Conservation (phyloP, 2,113 vertebrate species). For the Ornithorhynchus anatinus region DNA sequence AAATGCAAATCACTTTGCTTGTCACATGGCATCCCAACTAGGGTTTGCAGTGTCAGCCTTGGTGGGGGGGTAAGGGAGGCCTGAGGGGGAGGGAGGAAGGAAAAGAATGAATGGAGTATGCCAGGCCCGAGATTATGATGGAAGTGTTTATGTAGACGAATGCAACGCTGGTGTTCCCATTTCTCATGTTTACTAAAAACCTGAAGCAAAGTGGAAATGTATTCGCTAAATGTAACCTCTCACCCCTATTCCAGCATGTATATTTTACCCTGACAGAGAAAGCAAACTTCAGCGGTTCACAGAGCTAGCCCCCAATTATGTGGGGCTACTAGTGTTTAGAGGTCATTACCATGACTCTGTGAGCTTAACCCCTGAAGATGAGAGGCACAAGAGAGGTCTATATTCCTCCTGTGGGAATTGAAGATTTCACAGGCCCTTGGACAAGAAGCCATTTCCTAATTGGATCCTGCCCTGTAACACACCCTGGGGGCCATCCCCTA, state of each 20-base stretch:
- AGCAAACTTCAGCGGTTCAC: background rate
- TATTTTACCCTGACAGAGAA: background rate
- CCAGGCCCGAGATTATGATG: background rate
- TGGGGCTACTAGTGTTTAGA: background rate
- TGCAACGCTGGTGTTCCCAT: background rate
- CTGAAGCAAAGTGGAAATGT: background rate
- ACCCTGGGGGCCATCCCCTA: too few species aligned
- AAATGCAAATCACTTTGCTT: background rate
- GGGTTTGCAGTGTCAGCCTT: accelerated
- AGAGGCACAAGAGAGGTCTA: too few species aligned
- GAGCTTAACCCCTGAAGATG: too few species aligned
- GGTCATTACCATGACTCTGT: accelerated
- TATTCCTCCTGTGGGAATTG: too few species aligned
- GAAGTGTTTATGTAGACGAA: background rate
- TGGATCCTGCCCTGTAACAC: too few species aligned
- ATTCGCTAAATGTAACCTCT: background rate
- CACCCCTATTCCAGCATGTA: background rate
- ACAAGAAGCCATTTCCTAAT: too few species aligned
- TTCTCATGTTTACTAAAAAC: background rate
- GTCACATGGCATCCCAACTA: background rate
- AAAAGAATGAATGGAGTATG: background rate
- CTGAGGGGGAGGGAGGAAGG: accelerated
- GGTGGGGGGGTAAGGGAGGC: background rate
- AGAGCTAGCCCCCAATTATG: background rate
- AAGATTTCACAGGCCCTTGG: too few species aligned